Base-by-base conservation (phyloP, 2,888 invertebrate species). In the Troides aeacus region DNA sequence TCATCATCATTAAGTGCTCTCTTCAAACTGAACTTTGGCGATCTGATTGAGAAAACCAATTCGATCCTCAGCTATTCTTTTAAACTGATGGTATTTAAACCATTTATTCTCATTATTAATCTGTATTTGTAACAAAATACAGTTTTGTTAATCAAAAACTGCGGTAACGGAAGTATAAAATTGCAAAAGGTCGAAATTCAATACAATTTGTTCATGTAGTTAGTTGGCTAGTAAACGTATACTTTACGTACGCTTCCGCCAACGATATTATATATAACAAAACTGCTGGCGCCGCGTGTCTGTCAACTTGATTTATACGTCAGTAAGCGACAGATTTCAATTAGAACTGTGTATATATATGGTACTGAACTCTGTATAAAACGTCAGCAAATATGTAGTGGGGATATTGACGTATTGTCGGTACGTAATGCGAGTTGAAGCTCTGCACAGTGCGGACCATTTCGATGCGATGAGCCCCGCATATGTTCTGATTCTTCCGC, bases 321-420 rank as follows among this genome's bases (percentile, higher is more conserved):
- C 66, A 63, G 70, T 66, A 42, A 50, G 72, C 68, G 59, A 59
- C 64, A 58, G 62, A 64, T 76, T 78, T 73, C 78, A 81, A 81
- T 78, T 79, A 77, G 78, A 76, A 75, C 76, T 76, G 68, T 72
- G 67, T 71, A 72, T 56, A 72, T 56, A n/a, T 57, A 57, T 23
- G n/a, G 21, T 30, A 30, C 30, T 30, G 30, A 30, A 30, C 30
- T 30, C 6, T 57, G n/a, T 21, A 17, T 72, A 71, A 42, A 68
- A 72, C 66, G 71, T 66, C 46, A 62, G 69, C 58, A 64, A 39
- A 56, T 73, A 76, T 69, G 68, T 72, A 71, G 71, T 71, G 69
- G 68, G 72, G 68, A 69, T 70, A 74, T 69, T 69, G 72, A 69
- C 71, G 72, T 74, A 78, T 77, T 10, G 50, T 76, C 77, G 75